Evolutionary conservation across 2,797 vertebrate species (phyloP).

Genomic region (Cyprinodon diabolis): DNA sequence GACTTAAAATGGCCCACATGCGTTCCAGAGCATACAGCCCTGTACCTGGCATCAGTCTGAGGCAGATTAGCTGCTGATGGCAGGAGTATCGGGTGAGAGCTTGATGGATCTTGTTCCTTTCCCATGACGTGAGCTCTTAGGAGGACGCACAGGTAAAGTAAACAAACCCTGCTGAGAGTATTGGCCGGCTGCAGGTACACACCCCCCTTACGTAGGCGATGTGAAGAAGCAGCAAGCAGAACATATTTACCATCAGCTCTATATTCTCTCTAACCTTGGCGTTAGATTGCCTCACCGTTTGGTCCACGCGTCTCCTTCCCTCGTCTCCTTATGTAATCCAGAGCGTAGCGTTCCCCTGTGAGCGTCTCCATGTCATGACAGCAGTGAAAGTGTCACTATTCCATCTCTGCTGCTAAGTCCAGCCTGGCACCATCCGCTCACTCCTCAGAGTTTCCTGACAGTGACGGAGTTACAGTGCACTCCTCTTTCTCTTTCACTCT

Average conservation of each 20-base stretch:
- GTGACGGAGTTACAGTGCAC: conserved; percentile 31
- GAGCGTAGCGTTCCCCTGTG: background rate
- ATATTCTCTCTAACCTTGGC: background rate
- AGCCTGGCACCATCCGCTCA: conserved; percentile 8
- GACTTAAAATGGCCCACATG: background rate
- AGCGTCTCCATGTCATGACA: background rate
- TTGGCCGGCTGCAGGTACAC: background rate
- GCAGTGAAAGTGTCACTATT: background rate
- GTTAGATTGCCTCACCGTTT: conserved; percentile 17
- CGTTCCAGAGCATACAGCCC: conserved; percentile 1
- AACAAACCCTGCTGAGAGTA: conserved; percentile 12
- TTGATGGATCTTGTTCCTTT: conserved; percentile 40
- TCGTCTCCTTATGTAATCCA: conserved; percentile 7
- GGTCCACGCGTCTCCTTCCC: conserved; percentile 7
- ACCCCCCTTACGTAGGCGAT: background rate
- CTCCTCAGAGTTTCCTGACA: conserved; percentile 34
- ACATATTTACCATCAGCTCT: background rate
- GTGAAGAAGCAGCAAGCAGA: conserved; percentile 11
- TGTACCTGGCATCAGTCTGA: conserved; percentile 28
- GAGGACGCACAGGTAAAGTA: conserved; percentile 49
- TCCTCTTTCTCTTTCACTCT: conserved; percentile 22
- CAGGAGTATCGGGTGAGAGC: conserved; percentile 7
- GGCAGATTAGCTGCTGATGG: conserved; percentile 12
- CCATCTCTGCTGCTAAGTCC: background rate
- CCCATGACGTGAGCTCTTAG: conserved; percentile 49